Percentiles rank a stretch among this genome's conserved stretches.
phyloP scores from a whole-genome alignment of 2,113 vertebrate genomes.

The Psittacara wagleri region DNA sequence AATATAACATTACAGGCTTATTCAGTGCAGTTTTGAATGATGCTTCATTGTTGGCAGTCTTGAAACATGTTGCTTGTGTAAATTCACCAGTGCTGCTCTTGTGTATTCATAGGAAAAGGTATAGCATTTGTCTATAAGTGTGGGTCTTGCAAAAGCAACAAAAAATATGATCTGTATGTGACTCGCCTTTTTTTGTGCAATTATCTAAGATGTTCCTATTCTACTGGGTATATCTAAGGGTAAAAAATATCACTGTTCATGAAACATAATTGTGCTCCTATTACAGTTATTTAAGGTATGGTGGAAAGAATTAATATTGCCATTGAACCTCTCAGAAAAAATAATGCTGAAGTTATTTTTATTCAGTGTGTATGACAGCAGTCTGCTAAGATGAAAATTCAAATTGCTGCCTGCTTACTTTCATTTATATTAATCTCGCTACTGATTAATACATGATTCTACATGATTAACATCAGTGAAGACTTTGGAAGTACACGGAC shows the following conservation, averaged over 20 bases:
- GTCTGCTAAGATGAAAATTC: neutral
- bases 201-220: neutral
- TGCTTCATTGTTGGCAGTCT: slow-evolving; percentile 50
- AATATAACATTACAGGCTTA: slow-evolving; percentile 45
- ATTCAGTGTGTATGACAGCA: neutral
- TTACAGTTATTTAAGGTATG: neutral
- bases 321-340: neutral
- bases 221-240: neutral
- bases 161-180: neutral
- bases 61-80: slow-evolving; percentile 55
- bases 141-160: slow-evolving; percentile 1
- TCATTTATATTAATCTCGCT: neutral
- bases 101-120: slow-evolving; percentile 11
- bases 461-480: neutral
- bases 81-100: slow-evolving; percentile 38
- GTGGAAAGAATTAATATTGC: neutral
- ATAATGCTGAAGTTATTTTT: neutral
- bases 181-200: slow-evolving; percentile 12
- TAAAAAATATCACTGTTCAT: neutral
- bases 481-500: neutral
- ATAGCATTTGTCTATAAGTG: neutral
- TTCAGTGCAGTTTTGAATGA: slow-evolving; percentile 27
- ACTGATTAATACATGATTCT: neutral
- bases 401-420: neutral
- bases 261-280: neutral